Percentiles rank a stretch among this genome's conserved stretches.
These are phyloP conservation scores for Chironomus riparius DNA, from an alignment of 2,888 invertebrate species.

Conservation along the genomic window DNA sequence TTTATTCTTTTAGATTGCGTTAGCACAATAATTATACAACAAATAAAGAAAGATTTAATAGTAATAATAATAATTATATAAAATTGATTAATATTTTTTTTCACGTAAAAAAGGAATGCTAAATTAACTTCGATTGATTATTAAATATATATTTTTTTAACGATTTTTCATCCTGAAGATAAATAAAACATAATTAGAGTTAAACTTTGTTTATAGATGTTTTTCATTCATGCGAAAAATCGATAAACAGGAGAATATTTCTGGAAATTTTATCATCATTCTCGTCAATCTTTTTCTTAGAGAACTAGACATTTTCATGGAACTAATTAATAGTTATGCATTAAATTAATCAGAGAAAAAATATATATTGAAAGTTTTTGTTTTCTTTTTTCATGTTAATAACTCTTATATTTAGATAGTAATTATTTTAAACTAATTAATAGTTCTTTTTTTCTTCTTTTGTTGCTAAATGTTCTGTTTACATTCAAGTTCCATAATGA, in stretches of 20 bases:
- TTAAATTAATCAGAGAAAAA: background rate
- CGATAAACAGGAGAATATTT: too few relatives aligned
- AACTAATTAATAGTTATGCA: background rate
- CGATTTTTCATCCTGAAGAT: background rate
- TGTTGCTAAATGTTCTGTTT: background rate
- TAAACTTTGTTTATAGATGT: too few relatives aligned
- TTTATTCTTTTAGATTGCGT: background rate
- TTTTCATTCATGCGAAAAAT: too few relatives aligned
- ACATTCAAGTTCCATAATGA: background rate
- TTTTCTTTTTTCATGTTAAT: background rate
- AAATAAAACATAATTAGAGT: background rate
- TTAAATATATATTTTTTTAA: background rate
- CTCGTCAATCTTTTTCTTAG: background rate
- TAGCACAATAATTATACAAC: background rate
- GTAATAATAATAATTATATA: background rate
- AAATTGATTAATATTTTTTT: background rate
- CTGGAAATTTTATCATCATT: too few relatives aligned
- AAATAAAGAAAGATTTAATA: background rate
- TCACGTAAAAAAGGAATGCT: slow-evolving; percentile 23
- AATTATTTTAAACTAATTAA: background rate
- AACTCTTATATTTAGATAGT: background rate
- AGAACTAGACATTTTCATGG: background rate
- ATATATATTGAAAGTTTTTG: background rate
- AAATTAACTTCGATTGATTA: slow-evolving; percentile 13
- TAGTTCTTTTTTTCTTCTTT: background rate